Base-by-base conservation (phyloP, 1,140 invertebrate species). In the Steinernema khuongi region DNA sequence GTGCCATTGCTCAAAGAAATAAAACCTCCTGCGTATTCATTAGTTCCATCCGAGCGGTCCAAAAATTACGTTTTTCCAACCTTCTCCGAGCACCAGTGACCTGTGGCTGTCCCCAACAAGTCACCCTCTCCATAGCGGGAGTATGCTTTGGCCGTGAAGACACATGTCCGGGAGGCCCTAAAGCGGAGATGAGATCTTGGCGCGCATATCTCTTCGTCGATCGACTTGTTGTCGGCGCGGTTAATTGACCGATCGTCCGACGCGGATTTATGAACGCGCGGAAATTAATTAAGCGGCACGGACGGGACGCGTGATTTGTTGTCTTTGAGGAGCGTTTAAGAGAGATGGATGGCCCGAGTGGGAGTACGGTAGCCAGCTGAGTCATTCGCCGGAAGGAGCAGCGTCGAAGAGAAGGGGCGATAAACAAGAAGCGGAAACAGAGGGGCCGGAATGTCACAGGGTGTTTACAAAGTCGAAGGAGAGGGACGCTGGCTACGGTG, bases 161-260 rank as follows among this genome's bases (percentile, higher is more conserved):
- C 50, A 22, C 50, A 22, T 60, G 50, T 60, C 50, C 50, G 19
- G 26, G 50, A n/a, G 50, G 50, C 50, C 50, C 50, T n/a, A n/a
- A 60, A 60, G 26, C 26, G 14, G 36, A 41, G 50, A 60, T 60
- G 14, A 22, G 50, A 60, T 60, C 50, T 60, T 22, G 36, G 14
- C n/a, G n/a, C n/a, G n/a, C 50, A 4, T 17, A 17, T 26, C 22
- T 60, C 50, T 22, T 14, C 4, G 50, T 14, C 50, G 50, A 60
- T 60, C 50, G 50, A 60, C 50, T 60, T 60, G 50, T 60, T 26
- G 50, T 11, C 50, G 50, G 36, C n/a, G 50, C 50, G 50, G 19
- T 22, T 60, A 60, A 60, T 60, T 60, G 50, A 60, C 50, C 50
- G 50, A 60, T 60, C 22, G n/a, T n/a, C n/a, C n/a, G 50, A n/a